Evolutionary conservation across 2,888 invertebrate genomes (phyloP).

Genomic region (Epistrophe eligans): DNA sequence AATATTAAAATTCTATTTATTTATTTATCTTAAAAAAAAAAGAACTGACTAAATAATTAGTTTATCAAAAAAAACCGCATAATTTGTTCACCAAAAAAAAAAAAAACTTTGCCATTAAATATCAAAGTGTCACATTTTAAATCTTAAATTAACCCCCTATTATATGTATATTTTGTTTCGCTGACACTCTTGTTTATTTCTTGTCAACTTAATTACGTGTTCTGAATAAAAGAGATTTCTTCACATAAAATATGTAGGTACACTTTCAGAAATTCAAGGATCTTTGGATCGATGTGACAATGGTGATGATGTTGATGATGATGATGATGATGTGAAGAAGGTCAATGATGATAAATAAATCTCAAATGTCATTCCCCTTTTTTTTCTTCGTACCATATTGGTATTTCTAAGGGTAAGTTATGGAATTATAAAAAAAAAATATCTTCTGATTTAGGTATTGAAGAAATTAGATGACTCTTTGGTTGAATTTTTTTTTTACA

Average conservation of each 20-base stretch:
- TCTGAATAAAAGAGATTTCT: conserved; percentile 34
- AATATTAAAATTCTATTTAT: no score
- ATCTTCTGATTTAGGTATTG: no score
- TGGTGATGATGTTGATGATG: background rate
- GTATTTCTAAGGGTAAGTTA: background rate
- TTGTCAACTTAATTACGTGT: conserved; percentile 62
- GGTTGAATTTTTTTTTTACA: no score
- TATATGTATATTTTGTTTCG: conserved; percentile 2
- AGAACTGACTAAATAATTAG: background rate
- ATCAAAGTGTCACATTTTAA: conserved; percentile 27
- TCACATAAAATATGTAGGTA: conserved; percentile 2
- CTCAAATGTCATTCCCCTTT: conserved; percentile 39
- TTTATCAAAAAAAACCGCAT: background rate
- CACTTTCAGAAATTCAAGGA: conserved; percentile 8
- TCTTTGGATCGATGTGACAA: conserved; percentile 15
- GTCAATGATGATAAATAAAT: conserved; percentile 17
- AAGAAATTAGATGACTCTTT: no score
- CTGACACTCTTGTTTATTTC: conserved; percentile 28
- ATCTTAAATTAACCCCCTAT: conserved; percentile 37
- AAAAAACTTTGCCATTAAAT: background rate
- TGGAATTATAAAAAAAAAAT: background rate
- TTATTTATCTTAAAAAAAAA: background rate
- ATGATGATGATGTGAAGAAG: conserved; percentile 26
- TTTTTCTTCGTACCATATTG: background rate
- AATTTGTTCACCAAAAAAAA: background rate